Conservation (phyloP, 1,140 invertebrate genomes). For the Leptestheria dahalacensis region DNA sequence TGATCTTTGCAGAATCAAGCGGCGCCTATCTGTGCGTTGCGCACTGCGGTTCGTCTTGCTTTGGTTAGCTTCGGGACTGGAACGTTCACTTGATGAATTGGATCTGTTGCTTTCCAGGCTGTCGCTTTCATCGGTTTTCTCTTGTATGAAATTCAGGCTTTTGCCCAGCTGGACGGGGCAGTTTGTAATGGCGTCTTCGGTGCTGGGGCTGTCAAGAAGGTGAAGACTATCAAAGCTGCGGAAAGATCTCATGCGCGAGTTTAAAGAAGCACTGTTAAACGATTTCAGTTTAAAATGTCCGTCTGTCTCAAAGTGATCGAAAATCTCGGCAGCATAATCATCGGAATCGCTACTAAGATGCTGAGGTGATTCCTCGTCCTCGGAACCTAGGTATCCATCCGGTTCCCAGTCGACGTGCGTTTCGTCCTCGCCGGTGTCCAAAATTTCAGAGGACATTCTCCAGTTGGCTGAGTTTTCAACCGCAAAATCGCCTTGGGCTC, state of each 20-base stretch:
- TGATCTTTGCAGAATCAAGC: constrained; percentile 32
- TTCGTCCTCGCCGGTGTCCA: background rate
- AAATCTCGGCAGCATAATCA: background rate
- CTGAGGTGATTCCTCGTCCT: constrained; percentile 1
- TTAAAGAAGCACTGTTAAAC: background rate
- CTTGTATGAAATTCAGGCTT: background rate
- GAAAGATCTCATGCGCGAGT: constrained; percentile 6
- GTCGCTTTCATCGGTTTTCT: background rate
- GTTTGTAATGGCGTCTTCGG: background rate
- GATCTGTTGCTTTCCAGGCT: background rate
- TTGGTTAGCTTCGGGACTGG: constrained; percentile 1
- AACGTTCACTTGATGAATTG: background rate
- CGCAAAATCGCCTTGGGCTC: background rate
- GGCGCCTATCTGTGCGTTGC: background rate
- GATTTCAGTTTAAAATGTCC: background rate
- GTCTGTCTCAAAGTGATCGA: background rate
- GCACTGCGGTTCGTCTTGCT: background rate
- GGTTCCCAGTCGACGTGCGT: constrained; percentile 1
- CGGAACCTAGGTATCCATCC: constrained; percentile 5
- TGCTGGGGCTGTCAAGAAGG: background rate
- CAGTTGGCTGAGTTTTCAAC: background rate
- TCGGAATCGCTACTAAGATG: constrained; percentile 1
- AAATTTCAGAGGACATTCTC: background rate
- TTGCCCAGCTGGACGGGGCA: background rate
- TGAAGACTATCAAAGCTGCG: constrained; percentile 7